Base-by-base conservation (phyloP, 2,797 vertebrate genomes). In the Heliangelus exortis region DNA sequence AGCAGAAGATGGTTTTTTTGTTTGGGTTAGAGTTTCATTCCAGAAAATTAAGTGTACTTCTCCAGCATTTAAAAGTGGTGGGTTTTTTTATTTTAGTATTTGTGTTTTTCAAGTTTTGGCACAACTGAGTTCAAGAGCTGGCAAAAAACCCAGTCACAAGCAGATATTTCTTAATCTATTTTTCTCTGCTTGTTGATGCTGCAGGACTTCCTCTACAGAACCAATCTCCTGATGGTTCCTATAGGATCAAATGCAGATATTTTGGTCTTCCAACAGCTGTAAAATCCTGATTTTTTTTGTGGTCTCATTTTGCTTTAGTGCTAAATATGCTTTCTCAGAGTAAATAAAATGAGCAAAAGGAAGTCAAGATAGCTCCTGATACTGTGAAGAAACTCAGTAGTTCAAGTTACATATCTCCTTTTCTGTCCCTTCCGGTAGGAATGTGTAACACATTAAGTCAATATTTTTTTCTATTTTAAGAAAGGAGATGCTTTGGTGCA, bases 21-120 rank as follows among this genome's bases (percentile, higher is more conserved):
- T 58, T 82, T 92, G 67, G 25, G 84, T 82, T 88, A 51, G 29
- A 31, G 13, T 4, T 33, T 92, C 13, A 59, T 96, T 97, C 83
- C 87, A 95, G 53, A 91, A 62, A 84, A 87, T 15, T 47, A 82
- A 69, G 53, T 92, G 25, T 57, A 45, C 62, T 94, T 95, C 96
- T 53, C 88, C 90, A 93, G 53, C 15, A 66, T 71, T 76, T 83
- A 57, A 92, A 93, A 48, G 72, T 8, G 61, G 79, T 75, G 45
- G 3, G 9, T 12, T 41, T 51, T 85, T 96, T 83, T 91, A 76
- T 62, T 62, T 93, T 77, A 81, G 73, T 31, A 9, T 66, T 84
- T 22, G 43, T 36, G 47, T 36, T 51, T 81, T 17, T 18, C 39
- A 71, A 80, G 29, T 85, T 84, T 85, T 93, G 57, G 43, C 63